phyloP scores from a whole-genome alignment of 2,888 invertebrate species.

The Rotaria sp. region DNA sequence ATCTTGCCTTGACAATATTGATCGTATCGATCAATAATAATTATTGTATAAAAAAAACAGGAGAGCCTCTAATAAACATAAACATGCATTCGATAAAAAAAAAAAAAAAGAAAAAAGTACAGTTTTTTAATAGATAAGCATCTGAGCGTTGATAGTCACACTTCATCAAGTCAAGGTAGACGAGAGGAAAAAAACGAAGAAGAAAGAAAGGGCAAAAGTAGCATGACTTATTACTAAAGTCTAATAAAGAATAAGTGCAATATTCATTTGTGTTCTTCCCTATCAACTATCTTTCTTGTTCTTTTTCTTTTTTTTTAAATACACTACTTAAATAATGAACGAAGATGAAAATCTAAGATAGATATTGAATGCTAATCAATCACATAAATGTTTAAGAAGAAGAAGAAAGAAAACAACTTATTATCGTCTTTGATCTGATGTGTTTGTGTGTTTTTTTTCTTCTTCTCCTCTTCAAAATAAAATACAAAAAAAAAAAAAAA shows the following conservation, averaged over 20 bases:
- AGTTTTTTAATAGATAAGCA: neutral
- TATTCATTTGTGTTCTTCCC: neutral
- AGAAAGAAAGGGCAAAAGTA: neutral
- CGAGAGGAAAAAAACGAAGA: neutral
- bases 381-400: neutral
- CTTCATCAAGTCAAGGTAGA: constrained; percentile 1
- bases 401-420: neutral
- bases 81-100: neutral
- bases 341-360: neutral
- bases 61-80: neutral
- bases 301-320: neutral
- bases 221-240: neutral
- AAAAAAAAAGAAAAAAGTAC: neutral
- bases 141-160: neutral
- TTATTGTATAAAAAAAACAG: neutral
- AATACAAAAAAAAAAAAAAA: neutral
- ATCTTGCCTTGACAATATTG: neutral
- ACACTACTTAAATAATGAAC: neutral
- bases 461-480: too few relatives aligned
- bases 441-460: neutral
- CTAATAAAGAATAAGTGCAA: neutral
- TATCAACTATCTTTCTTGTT: neutral
- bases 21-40: neutral
- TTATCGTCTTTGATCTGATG: neutral
- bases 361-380: neutral